phyloP scores from a whole-genome alignment of 2,888 invertebrate species.

The Lasius platythorax region DNA sequence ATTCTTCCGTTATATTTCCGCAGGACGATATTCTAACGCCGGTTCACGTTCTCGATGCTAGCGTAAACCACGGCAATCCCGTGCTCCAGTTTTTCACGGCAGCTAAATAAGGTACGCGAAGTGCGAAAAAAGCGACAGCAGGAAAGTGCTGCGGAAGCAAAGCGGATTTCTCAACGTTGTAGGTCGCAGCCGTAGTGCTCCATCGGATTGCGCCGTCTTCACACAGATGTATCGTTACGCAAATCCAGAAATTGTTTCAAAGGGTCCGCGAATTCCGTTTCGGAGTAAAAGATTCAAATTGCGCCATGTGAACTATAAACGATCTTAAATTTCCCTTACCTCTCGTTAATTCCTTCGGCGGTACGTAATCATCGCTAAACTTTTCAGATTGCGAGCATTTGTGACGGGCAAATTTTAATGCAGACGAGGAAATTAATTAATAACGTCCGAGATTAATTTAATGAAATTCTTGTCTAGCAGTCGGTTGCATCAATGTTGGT shows the following conservation, averaged over 20 bases:
- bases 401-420: conserved; percentile 21
- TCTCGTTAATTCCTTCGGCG: conserved; percentile 55
- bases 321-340: conserved; percentile 46
- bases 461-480: conserved; percentile 19
- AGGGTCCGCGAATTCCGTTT: conserved; percentile 66
- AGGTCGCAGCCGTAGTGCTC: conserved; percentile 34
- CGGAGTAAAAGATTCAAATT: conserved; percentile 71
- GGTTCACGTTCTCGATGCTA: conserved; percentile 23
- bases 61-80: conserved; percentile 20
- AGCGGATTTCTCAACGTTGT: conserved; percentile 52
- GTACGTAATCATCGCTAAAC: conserved; percentile 49
- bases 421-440: neutral
- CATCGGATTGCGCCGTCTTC: conserved; percentile 45
- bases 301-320: conserved; percentile 57
- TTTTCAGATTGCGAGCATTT: conserved; percentile 8
- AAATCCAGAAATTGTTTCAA: conserved; percentile 53
- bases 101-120: conserved; percentile 42
- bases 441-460: conserved; percentile 41
- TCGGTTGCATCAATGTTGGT: conserved; percentile 43
- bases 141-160: conserved; percentile 41
- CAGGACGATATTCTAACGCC: neutral
- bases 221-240: conserved; percentile 69
- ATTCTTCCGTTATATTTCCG: conserved; percentile 18
- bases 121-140: neutral
- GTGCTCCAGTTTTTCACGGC: conserved; percentile 27